Evolutionary conservation across 2,888 invertebrate genomes (phyloP), one percentile per base, ranked within the genome.

Genomic region (Rhagium mordax): DNA sequence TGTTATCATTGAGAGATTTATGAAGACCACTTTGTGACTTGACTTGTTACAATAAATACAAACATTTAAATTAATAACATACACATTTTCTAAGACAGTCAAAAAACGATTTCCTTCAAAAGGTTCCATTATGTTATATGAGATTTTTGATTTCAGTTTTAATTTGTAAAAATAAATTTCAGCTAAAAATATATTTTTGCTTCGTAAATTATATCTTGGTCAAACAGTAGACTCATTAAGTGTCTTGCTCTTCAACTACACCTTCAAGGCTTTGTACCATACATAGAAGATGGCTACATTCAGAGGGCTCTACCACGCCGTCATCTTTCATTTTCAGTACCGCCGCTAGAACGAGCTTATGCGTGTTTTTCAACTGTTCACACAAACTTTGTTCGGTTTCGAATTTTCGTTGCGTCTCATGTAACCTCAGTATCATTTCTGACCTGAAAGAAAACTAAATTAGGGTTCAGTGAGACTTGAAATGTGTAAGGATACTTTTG

Each of bases 401-500:
- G 33, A 80, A 78, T 74, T 82, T 84, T 49, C 80, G 80, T 74
- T 83, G 79, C 7, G 79, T 79, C 77, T 86, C 85, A 70, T 86
- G 85, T 24, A 84, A 74, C 53, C 81, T 78, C 20, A 85, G 61
- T n/a, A 81, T 79, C 21, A 82, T 68, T 78, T 85, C 86, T 33
- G 83, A 85, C 65, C 85, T 85, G 60, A 33, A 79, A 81, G 70
- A 66, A 64, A 53, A 13, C 24, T 10, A 41, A 10, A 41, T 60
- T 49, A 55, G 29, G 57, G 27, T 33, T 15, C 47, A 71, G 20
- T 10, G 33, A 27, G 33, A 29, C 8, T 72, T 67, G 33, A 61
- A 59, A 15, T 59, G 48, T 51, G 7, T 4, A 41, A 16, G 27
- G 60, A 57, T 78, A 85, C 85, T 81, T 85, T 79, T 85, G 82